Conservation (phyloP, 2,113 vertebrate genomes). For the Cyanoramphus novaezelandiae region DNA sequence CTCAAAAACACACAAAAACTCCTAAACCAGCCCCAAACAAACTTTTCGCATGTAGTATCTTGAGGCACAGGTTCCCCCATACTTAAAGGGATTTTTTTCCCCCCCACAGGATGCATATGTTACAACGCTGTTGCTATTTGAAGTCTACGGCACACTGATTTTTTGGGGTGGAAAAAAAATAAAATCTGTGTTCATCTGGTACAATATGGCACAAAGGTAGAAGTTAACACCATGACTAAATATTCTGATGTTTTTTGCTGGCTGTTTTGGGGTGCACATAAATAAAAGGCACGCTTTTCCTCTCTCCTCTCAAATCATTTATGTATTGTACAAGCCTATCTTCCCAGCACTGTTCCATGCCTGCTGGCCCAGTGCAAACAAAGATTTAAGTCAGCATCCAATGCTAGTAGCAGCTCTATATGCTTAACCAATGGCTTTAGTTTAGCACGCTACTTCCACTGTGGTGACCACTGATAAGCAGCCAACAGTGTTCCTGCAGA, state of each 20-base stretch:
- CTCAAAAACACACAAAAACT: neutral
- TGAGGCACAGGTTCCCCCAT: neutral
- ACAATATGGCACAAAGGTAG: conserved; percentile 24
- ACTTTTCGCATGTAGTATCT: neutral
- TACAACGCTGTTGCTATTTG: neutral
- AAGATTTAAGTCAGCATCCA: neutral
- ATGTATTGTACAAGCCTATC: neutral
- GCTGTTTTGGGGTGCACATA: conserved; percentile 34
- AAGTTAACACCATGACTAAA: neutral
- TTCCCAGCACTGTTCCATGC: conserved; percentile 40
- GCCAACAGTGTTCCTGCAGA: conserved; percentile 10
- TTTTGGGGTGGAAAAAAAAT: neutral
- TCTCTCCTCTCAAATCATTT: neutral
- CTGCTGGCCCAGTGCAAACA: conserved; percentile 37
- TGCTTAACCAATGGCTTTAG: neutral
- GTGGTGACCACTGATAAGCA: neutral
- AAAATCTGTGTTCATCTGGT: neutral
- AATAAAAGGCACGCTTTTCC: conserved; percentile 56
- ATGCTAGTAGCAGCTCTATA: neutral
- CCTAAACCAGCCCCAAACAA: neutral
- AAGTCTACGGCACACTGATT: neutral
- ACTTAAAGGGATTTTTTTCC: neutral
- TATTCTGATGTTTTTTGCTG: conserved; percentile 2
- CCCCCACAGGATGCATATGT: neutral
- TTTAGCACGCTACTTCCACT: conserved; percentile 29